phyloP scores from a whole-genome alignment of 2,888 invertebrate species.

The Ligdia adustata region DNA sequence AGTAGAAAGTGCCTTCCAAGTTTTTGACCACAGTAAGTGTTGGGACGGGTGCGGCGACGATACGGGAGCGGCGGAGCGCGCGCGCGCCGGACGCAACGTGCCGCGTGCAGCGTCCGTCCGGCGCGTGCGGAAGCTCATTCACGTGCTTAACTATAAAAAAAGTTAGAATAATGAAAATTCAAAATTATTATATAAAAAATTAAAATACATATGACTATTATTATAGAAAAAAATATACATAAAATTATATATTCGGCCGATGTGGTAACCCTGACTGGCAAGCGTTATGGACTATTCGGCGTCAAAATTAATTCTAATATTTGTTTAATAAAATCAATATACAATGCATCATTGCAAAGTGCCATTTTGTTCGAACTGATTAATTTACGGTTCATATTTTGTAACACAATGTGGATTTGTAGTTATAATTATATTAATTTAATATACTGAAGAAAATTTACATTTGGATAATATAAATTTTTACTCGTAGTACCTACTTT shows the following conservation, averaged over 20 bases:
- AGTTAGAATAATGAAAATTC: slow-evolving; percentile 81
- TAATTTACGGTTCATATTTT: slow-evolving; percentile 61
- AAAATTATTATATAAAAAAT: slow-evolving; percentile 83
- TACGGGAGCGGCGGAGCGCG: slow-evolving; percentile 48
- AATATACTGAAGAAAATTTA: slow-evolving; percentile 68
- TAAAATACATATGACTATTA: slow-evolving; percentile 83
- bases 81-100: slow-evolving; percentile 14
- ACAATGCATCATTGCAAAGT: slow-evolving; percentile 78
- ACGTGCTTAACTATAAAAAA: slow-evolving; percentile 75
- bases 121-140: slow-evolving; percentile 7
- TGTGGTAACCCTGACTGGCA: slow-evolving; percentile 92
- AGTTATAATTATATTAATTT: slow-evolving; percentile 65
- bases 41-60: slow-evolving; percentile 83
- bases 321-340: slow-evolving; percentile 55
- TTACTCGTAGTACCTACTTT: slow-evolving; percentile 68
- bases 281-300: slow-evolving; percentile 77
- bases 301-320: slow-evolving; percentile 75
- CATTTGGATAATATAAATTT: slow-evolving; percentile 72
- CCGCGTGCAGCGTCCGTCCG: slow-evolving; percentile 10
- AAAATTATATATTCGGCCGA: slow-evolving; percentile 81
- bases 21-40: slow-evolving; percentile 85
- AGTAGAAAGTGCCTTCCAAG: slow-evolving; percentile 94
- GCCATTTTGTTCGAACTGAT: slow-evolving; percentile 78
- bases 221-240: slow-evolving; percentile 80
- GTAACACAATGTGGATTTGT: slow-evolving; percentile 63